Conservation (phyloP, 2,888 invertebrate genomes). For the Ichneumoninae sp. region DNA sequence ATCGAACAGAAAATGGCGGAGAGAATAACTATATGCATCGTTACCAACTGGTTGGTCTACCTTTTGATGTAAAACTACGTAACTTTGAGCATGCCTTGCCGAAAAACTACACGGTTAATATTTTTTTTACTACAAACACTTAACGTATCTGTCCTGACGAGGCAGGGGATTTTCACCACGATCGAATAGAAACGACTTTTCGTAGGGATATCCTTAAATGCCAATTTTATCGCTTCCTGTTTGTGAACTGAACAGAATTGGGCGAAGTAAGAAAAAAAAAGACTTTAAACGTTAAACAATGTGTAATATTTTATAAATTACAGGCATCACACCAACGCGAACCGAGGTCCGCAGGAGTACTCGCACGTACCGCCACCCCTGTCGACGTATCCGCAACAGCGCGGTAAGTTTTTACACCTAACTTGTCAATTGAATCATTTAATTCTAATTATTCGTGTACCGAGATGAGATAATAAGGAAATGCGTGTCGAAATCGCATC, state of each 20-base stretch:
- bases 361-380: constrained; percentile 80
- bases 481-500: background rate
- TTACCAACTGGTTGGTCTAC: no score
- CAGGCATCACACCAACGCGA: constrained; percentile 80
- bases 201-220: constrained; percentile 1
- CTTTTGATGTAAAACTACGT: no score
- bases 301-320: constrained; percentile 23
- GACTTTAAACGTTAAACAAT: constrained; percentile 20
- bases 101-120: no score
- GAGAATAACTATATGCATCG: no score
- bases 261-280: background rate
- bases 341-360: constrained; percentile 78
- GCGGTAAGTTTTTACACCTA: constrained; percentile 73
- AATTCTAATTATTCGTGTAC: background rate
- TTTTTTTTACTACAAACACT: no score
- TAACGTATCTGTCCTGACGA: no score
- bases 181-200: no score
- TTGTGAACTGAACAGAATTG: background rate
- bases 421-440: background rate
- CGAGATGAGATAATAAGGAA: background rate
- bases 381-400: constrained; percentile 66
- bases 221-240: background rate
- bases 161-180: no score
- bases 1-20: no score
- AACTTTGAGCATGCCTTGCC: no score